These are phyloP conservation scores for Petroica traversi DNA, from an alignment of 2,113 vertebrate species.

Conservation along the genomic window DNA sequence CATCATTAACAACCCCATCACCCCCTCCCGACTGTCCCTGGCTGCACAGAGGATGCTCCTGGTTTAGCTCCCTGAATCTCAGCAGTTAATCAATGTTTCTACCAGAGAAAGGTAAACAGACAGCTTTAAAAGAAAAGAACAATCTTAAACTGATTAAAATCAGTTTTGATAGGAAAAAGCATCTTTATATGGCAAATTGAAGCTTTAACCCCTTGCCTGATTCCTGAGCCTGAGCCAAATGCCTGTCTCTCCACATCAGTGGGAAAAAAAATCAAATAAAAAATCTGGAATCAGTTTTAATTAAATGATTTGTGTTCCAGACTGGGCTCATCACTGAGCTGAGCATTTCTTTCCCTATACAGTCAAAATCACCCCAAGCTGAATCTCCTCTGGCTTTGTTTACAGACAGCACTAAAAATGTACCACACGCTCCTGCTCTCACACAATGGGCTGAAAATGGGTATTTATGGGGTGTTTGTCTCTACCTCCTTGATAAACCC, in stretches of 20 bases:
- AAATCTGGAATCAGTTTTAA: neutral
- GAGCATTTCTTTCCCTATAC: neutral
- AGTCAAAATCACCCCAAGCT: neutral
- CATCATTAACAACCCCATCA: neutral
- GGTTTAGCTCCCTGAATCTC: neutral
- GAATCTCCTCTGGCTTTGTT: neutral
- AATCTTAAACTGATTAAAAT: neutral
- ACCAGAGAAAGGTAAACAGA: neutral
- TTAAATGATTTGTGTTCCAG: neutral
- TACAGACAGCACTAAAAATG: neutral
- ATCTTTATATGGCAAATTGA: neutral
- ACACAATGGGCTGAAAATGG: neutral
- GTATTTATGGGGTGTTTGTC: neutral
- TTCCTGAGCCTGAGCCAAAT: neutral
- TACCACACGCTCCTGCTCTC: neutral
- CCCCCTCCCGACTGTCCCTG: neutral
- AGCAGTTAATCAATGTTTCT: neutral
- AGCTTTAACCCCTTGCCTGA: neutral
- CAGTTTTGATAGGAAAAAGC: neutral
- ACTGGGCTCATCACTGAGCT: neutral
- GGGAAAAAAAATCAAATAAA: neutral
- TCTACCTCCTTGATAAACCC: neutral
- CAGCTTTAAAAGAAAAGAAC: neutral
- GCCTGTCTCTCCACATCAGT: neutral
- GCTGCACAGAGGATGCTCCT: neutral